These are phyloP conservation scores for Amitus sp. DNA, from an alignment of 2,888 invertebrate species.

Conservation along the genomic window DNA sequence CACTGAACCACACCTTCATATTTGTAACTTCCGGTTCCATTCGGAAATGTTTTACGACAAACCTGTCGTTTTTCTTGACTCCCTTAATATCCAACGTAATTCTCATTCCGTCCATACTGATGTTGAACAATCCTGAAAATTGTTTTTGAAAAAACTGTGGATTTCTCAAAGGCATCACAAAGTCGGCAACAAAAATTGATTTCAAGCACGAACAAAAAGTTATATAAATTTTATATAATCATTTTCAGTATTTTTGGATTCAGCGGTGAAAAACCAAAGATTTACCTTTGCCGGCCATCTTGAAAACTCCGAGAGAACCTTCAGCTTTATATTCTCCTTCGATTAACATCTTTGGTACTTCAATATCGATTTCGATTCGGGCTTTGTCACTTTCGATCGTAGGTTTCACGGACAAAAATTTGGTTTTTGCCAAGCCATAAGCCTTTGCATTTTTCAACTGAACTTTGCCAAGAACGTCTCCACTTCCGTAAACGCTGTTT, in stretches of 20 bases:
- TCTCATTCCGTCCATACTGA: slow-evolving; percentile 55
- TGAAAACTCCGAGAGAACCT: slow-evolving; percentile 72
- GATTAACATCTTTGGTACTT: slow-evolving; percentile 68
- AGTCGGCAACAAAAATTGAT: background rate
- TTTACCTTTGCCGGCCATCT: slow-evolving; percentile 73
- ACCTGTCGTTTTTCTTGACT: slow-evolving; percentile 53
- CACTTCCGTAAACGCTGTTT: slow-evolving; percentile 61
- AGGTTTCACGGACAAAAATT: slow-evolving; percentile 70
- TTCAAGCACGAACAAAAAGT: background rate
- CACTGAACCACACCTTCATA: slow-evolving; percentile 71
- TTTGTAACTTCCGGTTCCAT: slow-evolving; percentile 73
- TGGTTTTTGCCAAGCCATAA: slow-evolving; percentile 68
- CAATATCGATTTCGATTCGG: slow-evolving; percentile 70
- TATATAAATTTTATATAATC: background rate
- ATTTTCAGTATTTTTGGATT: background rate
- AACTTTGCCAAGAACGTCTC: slow-evolving; percentile 67
- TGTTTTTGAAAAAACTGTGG: too few species aligned
- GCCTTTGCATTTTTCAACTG: slow-evolving; percentile 68
- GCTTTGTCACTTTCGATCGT: slow-evolving; percentile 69
- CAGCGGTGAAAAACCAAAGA: background rate
- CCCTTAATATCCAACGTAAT: slow-evolving; percentile 53
- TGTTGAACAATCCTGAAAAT: slow-evolving; percentile 54
- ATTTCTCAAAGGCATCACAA: background rate
- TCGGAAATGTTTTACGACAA: slow-evolving; percentile 68
- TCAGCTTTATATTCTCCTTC: slow-evolving; percentile 73